These are phyloP conservation scores for Pseudobourletiella spinata DNA, from an alignment of 1,140 invertebrate species.

Conservation along the genomic window DNA sequence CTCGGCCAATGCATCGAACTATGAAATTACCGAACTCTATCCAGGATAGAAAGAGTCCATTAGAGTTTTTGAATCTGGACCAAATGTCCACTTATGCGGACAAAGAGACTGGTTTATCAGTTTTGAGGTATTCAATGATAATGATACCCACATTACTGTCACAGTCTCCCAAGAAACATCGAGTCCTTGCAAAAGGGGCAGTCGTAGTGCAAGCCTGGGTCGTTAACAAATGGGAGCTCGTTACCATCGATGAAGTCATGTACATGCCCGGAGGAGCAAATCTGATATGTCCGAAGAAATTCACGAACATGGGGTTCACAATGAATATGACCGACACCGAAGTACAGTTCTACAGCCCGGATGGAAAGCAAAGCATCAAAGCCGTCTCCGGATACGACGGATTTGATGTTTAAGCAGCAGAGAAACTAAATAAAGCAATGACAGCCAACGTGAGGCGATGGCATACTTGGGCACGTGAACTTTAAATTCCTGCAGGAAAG, in stretches of 20 bases:
- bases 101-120: slow-evolving; percentile 12
- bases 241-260: background rate
- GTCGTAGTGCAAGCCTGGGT: background rate
- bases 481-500: background rate
- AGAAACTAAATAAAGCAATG: too few species aligned
- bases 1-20: too few species aligned
- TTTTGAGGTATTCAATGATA: slow-evolving; percentile 18
- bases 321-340: background rate
- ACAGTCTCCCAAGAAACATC: background rate
- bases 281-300: background rate
- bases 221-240: background rate
- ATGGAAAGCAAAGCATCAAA: background rate
- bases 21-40: too few species aligned
- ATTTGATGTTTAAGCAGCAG: background rate
- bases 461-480: background rate
- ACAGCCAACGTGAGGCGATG: background rate
- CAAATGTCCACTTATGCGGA: slow-evolving; percentile 15
- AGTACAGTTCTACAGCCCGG: background rate
- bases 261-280: background rate
- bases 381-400: background rate
- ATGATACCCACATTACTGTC: background rate
- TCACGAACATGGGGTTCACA: background rate
- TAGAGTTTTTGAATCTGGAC: slow-evolving; percentile 19
- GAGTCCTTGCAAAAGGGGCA: background rate
- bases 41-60: background rate